Conservation (phyloP, 2,797 vertebrate species). For the Sebastiscus albofasciatus region DNA sequence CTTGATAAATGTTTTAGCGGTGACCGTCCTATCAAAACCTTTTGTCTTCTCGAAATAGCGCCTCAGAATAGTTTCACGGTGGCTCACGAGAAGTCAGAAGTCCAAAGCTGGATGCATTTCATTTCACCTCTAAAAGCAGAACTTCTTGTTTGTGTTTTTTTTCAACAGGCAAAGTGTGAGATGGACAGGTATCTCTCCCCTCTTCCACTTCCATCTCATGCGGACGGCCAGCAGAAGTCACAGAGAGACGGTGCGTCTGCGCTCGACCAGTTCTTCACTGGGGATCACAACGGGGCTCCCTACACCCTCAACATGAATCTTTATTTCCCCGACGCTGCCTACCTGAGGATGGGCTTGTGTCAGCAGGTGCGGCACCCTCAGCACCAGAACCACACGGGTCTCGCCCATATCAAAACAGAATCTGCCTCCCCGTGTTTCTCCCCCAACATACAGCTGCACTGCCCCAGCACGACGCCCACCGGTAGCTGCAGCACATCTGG, state of each 20-base stretch:
- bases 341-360: constrained; percentile 93
- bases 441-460: constrained; percentile 87
- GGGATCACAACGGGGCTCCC: constrained; percentile 86
- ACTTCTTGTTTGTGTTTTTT: constrained; percentile 15
- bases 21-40: constrained; percentile 85
- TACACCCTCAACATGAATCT: constrained; percentile 99
- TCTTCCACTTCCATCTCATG: constrained; percentile 33
- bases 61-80: constrained; percentile 34
- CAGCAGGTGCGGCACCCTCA: constrained; percentile 80
- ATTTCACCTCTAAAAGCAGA: constrained; percentile 2
- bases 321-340: constrained; percentile 93
- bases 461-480: constrained; percentile 74
- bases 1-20: constrained; percentile 92
- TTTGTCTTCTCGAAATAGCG: constrained; percentile 66
- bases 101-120: not conserved
- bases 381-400: constrained; percentile 58
- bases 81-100: not conserved
- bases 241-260: constrained; percentile 87
- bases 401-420: constrained; percentile 91
- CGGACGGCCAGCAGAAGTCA: constrained; percentile 87
- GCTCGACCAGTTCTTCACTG: constrained; percentile 93
- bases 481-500: constrained; percentile 56
- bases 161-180: constrained; percentile 91
- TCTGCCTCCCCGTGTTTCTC: constrained; percentile 77
- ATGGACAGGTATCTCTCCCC: constrained; percentile 96